phyloP scores from a whole-genome alignment of 1,140 invertebrate genomes.

The Macrotrachela quadricornifera region DNA sequence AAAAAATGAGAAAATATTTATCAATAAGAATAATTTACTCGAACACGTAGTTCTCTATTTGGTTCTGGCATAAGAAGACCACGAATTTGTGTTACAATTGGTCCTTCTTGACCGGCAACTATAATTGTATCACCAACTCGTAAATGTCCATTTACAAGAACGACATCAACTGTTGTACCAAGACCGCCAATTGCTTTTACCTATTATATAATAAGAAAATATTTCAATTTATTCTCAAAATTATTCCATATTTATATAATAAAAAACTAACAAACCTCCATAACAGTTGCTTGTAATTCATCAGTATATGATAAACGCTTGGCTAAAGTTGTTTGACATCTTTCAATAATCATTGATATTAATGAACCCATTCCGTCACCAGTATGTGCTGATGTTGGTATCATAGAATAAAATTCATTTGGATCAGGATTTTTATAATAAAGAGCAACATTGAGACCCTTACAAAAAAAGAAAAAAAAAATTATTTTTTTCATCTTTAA shows the following conservation, averaged over 20 bases:
- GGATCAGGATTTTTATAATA: conserved; percentile 88
- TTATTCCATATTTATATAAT: background rate
- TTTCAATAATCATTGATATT: conserved; percentile 69
- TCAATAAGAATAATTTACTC: no score
- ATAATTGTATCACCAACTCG: conserved; percentile 79
- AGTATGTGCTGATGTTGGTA: conserved; percentile 87
- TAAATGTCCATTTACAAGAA: conserved; percentile 81
- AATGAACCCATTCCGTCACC: conserved; percentile 97
- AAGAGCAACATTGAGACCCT: conserved; percentile 74
- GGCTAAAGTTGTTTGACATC: conserved; percentile 67
- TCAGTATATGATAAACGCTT: conserved; percentile 75
- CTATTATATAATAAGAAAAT: no score
- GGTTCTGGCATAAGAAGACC: conserved; percentile 92
- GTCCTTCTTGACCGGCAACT: conserved; percentile 85
- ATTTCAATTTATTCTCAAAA: background rate
- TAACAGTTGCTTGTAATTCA: conserved; percentile 81
- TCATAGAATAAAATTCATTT: conserved; percentile 71
- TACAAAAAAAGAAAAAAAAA: conserved; percentile 10
- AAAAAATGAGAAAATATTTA: no score
- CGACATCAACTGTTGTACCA: conserved; percentile 94
- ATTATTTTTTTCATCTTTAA: conserved; percentile 15
- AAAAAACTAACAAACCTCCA: conserved; percentile 43
- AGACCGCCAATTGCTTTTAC: conserved; percentile 77
- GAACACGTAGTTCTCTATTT: conserved; percentile 77
- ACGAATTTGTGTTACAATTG: conserved; percentile 86